Conservation (phyloP, 2,113 vertebrate species). For the Poecilia latipinna region DNA sequence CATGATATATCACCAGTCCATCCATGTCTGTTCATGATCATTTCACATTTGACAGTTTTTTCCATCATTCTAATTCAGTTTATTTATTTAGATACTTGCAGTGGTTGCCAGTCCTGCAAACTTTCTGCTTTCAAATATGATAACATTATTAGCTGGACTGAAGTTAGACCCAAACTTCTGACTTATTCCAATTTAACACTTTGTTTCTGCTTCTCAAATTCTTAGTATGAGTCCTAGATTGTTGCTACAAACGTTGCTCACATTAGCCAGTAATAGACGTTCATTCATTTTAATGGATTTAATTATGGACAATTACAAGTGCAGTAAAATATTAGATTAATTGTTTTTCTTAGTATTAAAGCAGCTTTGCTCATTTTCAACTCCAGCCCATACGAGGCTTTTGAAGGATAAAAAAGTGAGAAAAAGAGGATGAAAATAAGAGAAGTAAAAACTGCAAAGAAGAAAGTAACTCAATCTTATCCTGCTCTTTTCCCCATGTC, state of each 20-base stretch:
- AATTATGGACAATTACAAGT: no score
- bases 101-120: not conserved
- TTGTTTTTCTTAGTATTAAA: no score
- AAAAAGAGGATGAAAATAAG: no score
- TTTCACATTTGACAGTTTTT: not conserved
- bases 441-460: no score
- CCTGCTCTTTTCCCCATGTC: slow-evolving; percentile 3
- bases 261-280: slow-evolving; percentile 37
- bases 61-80: not conserved
- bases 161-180: not conserved
- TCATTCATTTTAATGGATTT: no score
- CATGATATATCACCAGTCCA: not conserved
- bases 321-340: no score
- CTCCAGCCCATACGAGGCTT: no score
- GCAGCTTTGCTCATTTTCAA: no score
- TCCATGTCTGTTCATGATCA: not conserved
- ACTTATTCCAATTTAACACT: not conserved
- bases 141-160: not conserved
- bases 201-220: slow-evolving; percentile 3
- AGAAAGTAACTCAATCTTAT: slow-evolving; percentile 1
- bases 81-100: no score
- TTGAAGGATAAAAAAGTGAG: no score
- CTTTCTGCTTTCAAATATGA: not conserved
- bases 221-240: not conserved
- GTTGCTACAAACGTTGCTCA: slow-evolving; percentile 9